Base-by-base conservation (phyloP, 2,888 invertebrate genomes). In the Cosmia pyralina region DNA sequence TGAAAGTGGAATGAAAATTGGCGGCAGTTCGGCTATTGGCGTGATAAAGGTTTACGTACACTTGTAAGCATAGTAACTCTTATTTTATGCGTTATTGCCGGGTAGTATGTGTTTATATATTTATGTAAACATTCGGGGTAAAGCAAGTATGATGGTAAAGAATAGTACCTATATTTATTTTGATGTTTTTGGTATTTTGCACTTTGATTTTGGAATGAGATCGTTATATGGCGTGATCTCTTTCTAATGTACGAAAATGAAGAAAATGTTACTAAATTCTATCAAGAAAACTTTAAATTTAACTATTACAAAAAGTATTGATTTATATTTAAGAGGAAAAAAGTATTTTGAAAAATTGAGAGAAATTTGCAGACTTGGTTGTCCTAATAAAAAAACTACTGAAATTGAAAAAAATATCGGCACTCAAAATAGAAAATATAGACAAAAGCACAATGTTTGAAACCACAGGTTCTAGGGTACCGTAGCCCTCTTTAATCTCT, bases 401-500 rank as follows among this genome's bases (percentile, higher is more conserved):
- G 2, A 59, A 72, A 62, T 19, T 22, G 11, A 41, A 83, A 64
- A 75, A 67, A 58, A 50, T 41, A 62, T 71, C 19, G 10, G 22
- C 74, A 85, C 77, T 4, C 4, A 57, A 57, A 75, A 72, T 74
- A 79, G 41, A 22, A 66, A 63, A 63, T 71, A 60, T 65, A 77
- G 41, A 17, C 19, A 48, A 55, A 57, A 28, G 72, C 75, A 84
- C 84, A 58, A 59, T 64, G 13, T 58, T 66, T 58, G 11, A 57
- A 72, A 63, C 8, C 41, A 38, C 64, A 41, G 52, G 41, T 67
- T 44, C 41, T 53, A 57, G 65, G 46, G 17, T 34, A 57, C 15
- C 11, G 2, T 28, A 70, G 53, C 44, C 52, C 53, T 48, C 50
- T 34, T 53, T 55, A 44, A 41, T 72, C 8, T 48, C 15, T 22